These are phyloP conservation scores for Addax nasomaculatus DNA, from an alignment of 2,113 vertebrate species.

Conservation along the genomic window DNA sequence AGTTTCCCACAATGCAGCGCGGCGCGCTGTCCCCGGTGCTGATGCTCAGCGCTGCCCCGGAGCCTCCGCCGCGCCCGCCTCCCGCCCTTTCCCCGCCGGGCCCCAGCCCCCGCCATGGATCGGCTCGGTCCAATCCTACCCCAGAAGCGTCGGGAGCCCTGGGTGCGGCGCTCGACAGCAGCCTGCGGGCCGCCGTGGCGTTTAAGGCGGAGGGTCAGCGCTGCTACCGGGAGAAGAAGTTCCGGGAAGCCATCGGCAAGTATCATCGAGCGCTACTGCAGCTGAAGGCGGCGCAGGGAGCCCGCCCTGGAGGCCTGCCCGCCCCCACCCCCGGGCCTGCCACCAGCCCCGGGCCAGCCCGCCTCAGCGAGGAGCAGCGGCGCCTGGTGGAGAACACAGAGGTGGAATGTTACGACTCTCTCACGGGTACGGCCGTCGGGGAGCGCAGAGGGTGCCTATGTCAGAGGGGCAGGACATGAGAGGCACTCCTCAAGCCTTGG, in stretches of 20 bases:
- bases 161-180: constrained; percentile 85
- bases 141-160: constrained; percentile 84
- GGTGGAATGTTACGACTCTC: constrained; percentile 93
- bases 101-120: constrained; percentile 82
- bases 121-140: constrained; percentile 81
- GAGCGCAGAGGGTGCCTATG: neutral
- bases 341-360: constrained; percentile 27
- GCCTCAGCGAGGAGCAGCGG: constrained; percentile 87
- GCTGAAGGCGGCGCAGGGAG: constrained; percentile 88
- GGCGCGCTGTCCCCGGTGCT: constrained; percentile 88
- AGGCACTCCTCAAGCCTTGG: neutral
- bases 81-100: constrained; percentile 71
- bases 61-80: constrained; percentile 75
- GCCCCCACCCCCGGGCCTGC: constrained; percentile 52
- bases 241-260: constrained; percentile 93
- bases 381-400: constrained; percentile 90
- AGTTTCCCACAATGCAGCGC: constrained; percentile 89
- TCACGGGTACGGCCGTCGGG: constrained; percentile 86
- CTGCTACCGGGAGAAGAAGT: constrained; percentile 95
- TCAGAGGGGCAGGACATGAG: neutral
- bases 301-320: constrained; percentile 54
- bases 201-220: constrained; percentile 92
- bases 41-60: constrained; percentile 84
- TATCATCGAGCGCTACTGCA: constrained; percentile 94
- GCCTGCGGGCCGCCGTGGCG: constrained; percentile 90